These are phyloP conservation scores for Gadus chalcogrammus DNA, from an alignment of 2,113 vertebrate genomes.

Conservation along the genomic window DNA sequence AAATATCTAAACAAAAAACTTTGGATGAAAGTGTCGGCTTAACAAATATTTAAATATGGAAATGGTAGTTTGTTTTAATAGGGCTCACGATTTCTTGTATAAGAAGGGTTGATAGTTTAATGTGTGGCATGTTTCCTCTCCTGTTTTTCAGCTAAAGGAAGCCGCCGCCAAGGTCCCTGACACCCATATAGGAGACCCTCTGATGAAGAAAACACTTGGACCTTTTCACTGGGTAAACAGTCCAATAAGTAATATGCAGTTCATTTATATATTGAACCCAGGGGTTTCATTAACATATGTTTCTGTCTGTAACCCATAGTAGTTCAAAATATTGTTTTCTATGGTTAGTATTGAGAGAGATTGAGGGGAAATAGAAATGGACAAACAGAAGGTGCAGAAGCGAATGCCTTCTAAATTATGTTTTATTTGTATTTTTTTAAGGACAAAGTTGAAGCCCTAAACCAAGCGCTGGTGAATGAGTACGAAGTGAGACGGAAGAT, in stretches of 20 bases:
- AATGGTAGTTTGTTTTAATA: no score
- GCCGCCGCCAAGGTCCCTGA: slow-evolving; percentile 87
- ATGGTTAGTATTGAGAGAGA: neutral
- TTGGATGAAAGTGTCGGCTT: no score
- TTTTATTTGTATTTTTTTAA: slow-evolving; percentile 41
- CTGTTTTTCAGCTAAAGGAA: slow-evolving; percentile 83
- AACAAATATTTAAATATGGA: no score
- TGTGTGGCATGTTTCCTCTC: no score
- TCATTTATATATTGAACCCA: neutral
- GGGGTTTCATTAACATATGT: neutral
- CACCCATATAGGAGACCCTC: slow-evolving; percentile 85
- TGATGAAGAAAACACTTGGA: slow-evolving; percentile 88
- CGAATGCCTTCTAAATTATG: neutral
- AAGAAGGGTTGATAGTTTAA: no score
- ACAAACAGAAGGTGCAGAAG: no score
- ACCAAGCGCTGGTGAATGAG: slow-evolving; percentile 93
- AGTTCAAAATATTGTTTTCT: neutral
- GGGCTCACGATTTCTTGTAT: no score
- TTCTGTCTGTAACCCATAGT: neutral
- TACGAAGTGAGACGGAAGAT: slow-evolving; percentile 95
- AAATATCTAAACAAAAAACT: no score
- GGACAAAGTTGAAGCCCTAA: slow-evolving; percentile 97
- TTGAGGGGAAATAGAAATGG: no score
- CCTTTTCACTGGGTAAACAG: slow-evolving; percentile 89
- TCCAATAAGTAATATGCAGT: neutral